Base-by-base conservation (phyloP, 1,140 invertebrate species). In the Trichomalopsis sarcophagae region DNA sequence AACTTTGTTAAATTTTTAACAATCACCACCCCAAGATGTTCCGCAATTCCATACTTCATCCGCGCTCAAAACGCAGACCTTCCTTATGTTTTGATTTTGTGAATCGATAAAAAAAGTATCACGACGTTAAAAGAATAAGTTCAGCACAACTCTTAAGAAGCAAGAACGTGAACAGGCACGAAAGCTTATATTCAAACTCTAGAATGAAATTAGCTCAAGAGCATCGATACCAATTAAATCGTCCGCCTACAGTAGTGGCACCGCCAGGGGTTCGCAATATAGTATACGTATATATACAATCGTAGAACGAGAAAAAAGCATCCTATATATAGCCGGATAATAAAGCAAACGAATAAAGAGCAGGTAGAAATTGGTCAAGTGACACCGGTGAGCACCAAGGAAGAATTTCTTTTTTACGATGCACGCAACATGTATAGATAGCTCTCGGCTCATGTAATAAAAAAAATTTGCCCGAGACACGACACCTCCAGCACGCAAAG, bases 201-300 rank as follows among this genome's bases (percentile, higher is more conserved):
- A 5, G 75, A 77, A 50, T 50, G 75, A 69, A 80, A 80, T 80
- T 69, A 66, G 62, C 33, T 80, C 73, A 75, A 68, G 33, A 80
- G 17, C 21, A 80, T 80, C 62, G 21, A 80, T 80, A 40, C 33
- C 17, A 80, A 80, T 80, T 80, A 80, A 68, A 36, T 21, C 75
- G 47, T 66, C 13, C 14, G 55, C 23, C 21, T 68, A 68, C 9
- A 17, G 66, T 13, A 55, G 30, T 2, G 17, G 17, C 66, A n/a
- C 11, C 21, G 6, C n/a, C n/a, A 11, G 13, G 47, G 47, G 14
- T 4, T 50, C 9, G 66, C 66, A 69, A 69, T 69, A 69, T 69
- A 62, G 7, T 55, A 50, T 55, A 50, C 9, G 33, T 33, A 74
- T 36, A 27, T 27, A 27, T 27, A n/a, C n/a, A 27, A 27, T 81